Evolutionary conservation across 2,797 vertebrate species (phyloP).

Genomic region (Lacerta agilis): DNA sequence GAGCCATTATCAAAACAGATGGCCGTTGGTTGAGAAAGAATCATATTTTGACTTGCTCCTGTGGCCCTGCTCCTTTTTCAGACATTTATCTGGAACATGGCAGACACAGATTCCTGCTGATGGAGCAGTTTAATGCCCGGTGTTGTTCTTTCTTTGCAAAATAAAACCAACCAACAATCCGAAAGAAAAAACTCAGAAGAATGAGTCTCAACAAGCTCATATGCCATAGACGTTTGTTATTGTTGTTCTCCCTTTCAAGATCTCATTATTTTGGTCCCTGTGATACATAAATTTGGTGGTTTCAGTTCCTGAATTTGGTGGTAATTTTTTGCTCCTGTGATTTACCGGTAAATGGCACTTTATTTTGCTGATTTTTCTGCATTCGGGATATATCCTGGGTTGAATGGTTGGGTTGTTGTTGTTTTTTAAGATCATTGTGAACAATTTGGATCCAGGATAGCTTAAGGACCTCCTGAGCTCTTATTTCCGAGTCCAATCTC

Average conservation of each 20-base stretch:
- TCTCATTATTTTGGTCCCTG: background rate
- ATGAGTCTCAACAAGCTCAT: background rate
- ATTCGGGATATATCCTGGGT: background rate
- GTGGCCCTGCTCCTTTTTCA: background rate
- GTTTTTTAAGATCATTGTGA: too few relatives aligned
- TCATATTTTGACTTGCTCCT: background rate
- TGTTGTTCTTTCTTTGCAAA: slow-evolving; percentile 2
- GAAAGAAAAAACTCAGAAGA: background rate
- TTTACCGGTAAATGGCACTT: background rate
- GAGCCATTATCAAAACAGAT: slow-evolving; percentile 52
- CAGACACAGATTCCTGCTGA: slow-evolving; percentile 53
- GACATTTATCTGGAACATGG: slow-evolving; percentile 49
- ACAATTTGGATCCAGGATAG: too few relatives aligned
- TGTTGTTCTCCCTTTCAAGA: too few relatives aligned
- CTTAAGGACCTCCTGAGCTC: too few relatives aligned
- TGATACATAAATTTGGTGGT: background rate
- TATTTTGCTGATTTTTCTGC: background rate
- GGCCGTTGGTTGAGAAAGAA: fast-evolving
- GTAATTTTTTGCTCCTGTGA: background rate
- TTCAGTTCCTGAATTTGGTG: background rate
- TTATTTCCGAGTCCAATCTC: too few relatives aligned
- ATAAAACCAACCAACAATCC: background rate
- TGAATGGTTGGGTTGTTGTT: background rate
- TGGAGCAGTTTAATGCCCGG: slow-evolving; percentile 43
- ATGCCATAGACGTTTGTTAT: too few relatives aligned